A percentile compares a stretch with the other conserved stretches of the same genome.
Evolutionary conservation across 2,113 vertebrate species (phyloP).

Genomic region (Steatornis caripensis): DNA sequence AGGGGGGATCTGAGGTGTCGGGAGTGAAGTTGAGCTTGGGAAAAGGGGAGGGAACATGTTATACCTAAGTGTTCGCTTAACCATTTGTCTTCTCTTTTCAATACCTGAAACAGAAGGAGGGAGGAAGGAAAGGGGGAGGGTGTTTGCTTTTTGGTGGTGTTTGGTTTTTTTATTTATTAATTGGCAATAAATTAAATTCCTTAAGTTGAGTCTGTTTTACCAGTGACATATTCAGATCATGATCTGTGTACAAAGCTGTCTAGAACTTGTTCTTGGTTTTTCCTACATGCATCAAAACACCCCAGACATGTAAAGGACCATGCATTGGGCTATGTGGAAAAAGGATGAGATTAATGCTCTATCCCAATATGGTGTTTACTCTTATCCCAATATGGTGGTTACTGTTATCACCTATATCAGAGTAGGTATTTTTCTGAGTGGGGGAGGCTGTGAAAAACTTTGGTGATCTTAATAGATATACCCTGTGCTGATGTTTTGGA

Average conservation of each 20-base stretch:
- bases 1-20: not conserved
- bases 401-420: not conserved
- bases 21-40: not conserved
- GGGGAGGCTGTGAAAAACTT: not conserved
- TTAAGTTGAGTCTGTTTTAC: not conserved
- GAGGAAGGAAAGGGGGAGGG: accelerated
- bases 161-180: not conserved
- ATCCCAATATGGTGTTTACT: not conserved
- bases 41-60: not conserved
- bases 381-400: not conserved
- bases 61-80: not conserved
- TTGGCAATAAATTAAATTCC: not conserved
- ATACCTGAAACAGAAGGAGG: accelerated
- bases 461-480: not conserved
- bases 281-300: not conserved
- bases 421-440: not conserved
- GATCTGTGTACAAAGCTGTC: not conserved
- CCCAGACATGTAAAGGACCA: accelerated
- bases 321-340: not conserved
- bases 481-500: not conserved
- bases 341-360: not conserved
- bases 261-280: not conserved
- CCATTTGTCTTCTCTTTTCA: not conserved
- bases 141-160: not conserved
- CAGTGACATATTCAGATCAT: not conserved